Evolutionary conservation across 1,140 invertebrate genomes (phyloP).

Genomic region (Drosophila busckii): DNA sequence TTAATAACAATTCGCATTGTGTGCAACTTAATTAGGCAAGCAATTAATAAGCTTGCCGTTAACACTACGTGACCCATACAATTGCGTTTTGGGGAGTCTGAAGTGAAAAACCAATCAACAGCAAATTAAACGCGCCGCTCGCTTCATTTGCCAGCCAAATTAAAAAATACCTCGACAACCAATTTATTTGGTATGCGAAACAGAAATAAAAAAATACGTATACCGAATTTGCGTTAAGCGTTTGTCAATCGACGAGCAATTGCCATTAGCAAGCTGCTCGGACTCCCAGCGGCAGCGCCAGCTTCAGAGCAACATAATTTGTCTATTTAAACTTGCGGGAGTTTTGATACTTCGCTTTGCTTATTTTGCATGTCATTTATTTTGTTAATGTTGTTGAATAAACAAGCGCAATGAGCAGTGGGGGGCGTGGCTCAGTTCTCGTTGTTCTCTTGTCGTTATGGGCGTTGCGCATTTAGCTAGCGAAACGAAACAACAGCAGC

Average conservation of each 20-base stretch:
- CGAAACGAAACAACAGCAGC: constrained; percentile 1
- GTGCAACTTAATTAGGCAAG: constrained; percentile 54
- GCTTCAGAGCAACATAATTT: too few relatives aligned
- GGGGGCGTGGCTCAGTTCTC: neutral
- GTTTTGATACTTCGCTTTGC: constrained; percentile 11
- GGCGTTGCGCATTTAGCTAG: constrained; percentile 36
- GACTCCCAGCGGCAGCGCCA: constrained; percentile 5
- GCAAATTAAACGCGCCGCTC: constrained; percentile 46
- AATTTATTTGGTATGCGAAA: constrained; percentile 13
- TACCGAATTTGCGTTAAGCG: constrained; percentile 63
- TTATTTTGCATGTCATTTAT: constrained; percentile 62
- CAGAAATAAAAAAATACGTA: constrained; percentile 47
- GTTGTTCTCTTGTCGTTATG: constrained; percentile 1
- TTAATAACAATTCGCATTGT: constrained; percentile 42
- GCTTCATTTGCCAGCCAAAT: constrained; percentile 50
- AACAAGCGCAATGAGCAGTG: constrained; percentile 39
- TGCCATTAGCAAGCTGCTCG: constrained; percentile 30
- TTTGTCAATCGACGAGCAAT: constrained; percentile 40
- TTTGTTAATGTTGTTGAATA: constrained; percentile 73
- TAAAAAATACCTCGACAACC: constrained; percentile 53
- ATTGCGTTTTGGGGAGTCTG: constrained; percentile 22
- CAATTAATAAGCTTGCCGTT: constrained; percentile 65
- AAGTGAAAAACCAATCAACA: constrained; percentile 44
- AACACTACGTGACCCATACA: constrained; percentile 60
- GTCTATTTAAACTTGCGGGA: constrained; percentile 63